Evolutionary conservation across 2,797 vertebrate genomes (phyloP).

Genomic region (Trichosurus vulpecula): DNA sequence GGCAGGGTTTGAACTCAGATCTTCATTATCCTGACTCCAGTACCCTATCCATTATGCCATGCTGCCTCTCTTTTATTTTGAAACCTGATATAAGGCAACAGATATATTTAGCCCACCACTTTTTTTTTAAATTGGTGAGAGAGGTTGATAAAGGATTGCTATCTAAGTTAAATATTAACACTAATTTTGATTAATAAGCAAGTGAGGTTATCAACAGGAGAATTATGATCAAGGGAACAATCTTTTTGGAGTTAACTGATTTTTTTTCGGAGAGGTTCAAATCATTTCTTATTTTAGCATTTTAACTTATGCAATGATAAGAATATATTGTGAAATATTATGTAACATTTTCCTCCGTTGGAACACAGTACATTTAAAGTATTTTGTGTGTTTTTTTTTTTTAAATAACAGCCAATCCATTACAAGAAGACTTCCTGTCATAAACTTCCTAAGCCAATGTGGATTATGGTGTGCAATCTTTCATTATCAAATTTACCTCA

Average conservation of each 20-base stretch:
- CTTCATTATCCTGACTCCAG: not conserved
- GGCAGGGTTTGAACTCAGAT: not conserved
- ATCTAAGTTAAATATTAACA: not conserved
- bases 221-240: not conserved
- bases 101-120: not conserved
- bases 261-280: not conserved
- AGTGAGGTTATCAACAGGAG: not conserved
- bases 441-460: not conserved
- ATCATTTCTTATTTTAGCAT: not conserved
- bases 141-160: not conserved
- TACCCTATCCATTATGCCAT: not conserved
- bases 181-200: not conserved
- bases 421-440: not conserved
- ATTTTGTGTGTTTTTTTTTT: not conserved
- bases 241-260: not conserved
- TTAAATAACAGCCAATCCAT: not conserved
- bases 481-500: not conserved
- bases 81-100: not conserved
- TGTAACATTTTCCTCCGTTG: not conserved
- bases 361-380: not conserved
- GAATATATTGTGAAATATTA: not conserved
- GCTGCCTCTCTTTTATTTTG: not conserved
- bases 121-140: not conserved
- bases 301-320: not conserved
- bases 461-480: not conserved